Conservation (phyloP, 2,888 invertebrate genomes). For the Sceliomorpha sp. region DNA sequence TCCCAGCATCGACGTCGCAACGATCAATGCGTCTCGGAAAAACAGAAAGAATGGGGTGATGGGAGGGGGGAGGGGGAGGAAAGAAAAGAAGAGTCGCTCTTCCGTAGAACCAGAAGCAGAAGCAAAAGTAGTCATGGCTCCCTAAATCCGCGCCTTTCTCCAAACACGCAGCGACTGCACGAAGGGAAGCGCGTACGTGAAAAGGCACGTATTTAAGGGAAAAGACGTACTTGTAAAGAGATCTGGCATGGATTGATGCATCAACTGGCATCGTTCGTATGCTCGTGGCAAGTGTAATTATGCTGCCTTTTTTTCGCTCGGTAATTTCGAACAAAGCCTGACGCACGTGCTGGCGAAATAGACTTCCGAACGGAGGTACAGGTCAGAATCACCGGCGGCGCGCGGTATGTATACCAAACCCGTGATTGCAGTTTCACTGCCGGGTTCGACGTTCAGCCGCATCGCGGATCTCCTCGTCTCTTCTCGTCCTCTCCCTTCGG, state of each 20-base stretch:
- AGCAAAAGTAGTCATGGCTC: too few species aligned
- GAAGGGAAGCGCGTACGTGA: background rate
- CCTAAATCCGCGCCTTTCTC: too few species aligned
- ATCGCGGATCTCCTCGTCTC: constrained; percentile 53
- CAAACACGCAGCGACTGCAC: too few species aligned
- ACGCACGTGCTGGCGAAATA: background rate
- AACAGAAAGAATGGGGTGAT: too few species aligned
- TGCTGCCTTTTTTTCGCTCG: constrained; percentile 8
- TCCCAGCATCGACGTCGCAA: too few species aligned
- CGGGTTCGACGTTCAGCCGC: constrained; percentile 67
- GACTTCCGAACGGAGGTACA: constrained; percentile 56
- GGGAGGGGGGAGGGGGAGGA: too few species aligned
- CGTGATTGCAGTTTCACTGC: constrained; percentile 68
- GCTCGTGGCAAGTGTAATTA: constrained; percentile 2
- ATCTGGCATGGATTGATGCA: too few species aligned
- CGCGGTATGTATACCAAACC: constrained; percentile 70
- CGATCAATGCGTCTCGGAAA: too few species aligned
- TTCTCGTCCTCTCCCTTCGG: constrained; percentile 34
- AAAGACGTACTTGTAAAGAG: too few species aligned
- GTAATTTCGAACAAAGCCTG: constrained; percentile 7
- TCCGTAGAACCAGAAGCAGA: too few species aligned
- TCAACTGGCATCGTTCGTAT: too few species aligned
- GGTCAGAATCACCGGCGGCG: constrained; percentile 56
- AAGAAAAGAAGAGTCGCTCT: too few species aligned
- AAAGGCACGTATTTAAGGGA: background rate